Conservation (phyloP, 2,113 vertebrate genomes). For the Cygnus buccinator region DNA sequence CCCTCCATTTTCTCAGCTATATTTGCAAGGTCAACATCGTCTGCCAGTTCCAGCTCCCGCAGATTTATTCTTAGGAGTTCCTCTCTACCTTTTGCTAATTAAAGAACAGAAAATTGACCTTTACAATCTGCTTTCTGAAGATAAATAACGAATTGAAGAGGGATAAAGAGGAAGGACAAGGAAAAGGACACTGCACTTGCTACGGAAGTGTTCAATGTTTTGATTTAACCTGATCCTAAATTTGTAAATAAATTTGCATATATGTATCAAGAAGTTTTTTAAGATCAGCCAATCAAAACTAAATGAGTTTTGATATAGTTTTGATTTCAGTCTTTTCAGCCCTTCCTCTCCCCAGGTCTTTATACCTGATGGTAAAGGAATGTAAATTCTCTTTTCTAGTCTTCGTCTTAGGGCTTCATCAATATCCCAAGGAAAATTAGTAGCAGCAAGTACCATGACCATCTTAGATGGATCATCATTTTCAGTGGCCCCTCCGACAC, state of each 20-base stretch:
- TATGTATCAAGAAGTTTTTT: not conserved
- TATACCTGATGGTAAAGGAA: constrained; percentile 95
- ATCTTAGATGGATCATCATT: constrained; percentile 97
- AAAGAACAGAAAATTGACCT: constrained; percentile 32
- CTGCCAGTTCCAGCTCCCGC: constrained; percentile 91
- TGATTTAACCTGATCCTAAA: not conserved
- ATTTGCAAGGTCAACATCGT: constrained; percentile 90
- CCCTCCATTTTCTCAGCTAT: constrained; percentile 97
- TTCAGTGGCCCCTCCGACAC: constrained; percentile 93
- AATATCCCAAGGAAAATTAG: constrained; percentile 99
- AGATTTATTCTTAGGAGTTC: constrained; percentile 93
- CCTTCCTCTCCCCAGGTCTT: not conserved
- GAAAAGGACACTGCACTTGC: not conserved
- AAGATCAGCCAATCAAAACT: not conserved
- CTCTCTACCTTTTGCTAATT: constrained; percentile 89
- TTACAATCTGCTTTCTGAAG: not conserved
- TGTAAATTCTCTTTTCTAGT: constrained; percentile 97
- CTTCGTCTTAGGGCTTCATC: constrained; percentile 95
- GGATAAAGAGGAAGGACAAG: not conserved
- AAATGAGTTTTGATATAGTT: not conserved
- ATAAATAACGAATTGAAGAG: not conserved
- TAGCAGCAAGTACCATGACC: constrained; percentile 99
- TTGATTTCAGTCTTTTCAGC: not conserved
- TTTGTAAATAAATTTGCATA: not conserved
- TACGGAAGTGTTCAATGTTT: not conserved